These are phyloP conservation scores for Leptinotarsa undecemlineata DNA, from an alignment of 1,140 invertebrate species.

Conservation along the genomic window DNA sequence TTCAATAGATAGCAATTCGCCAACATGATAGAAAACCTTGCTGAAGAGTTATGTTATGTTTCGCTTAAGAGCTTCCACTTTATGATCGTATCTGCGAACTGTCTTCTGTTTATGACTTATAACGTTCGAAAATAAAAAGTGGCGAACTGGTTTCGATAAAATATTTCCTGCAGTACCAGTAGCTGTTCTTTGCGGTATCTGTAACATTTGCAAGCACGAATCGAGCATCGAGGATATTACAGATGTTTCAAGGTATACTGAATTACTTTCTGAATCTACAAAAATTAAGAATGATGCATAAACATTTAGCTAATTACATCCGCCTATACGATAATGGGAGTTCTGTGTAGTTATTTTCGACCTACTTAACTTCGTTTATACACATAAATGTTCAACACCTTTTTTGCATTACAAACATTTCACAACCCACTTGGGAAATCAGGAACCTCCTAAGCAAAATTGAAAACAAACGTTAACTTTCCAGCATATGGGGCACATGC, in stretches of 20 bases:
- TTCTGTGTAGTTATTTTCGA: conserved; percentile 12
- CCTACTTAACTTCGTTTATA: conserved; percentile 15
- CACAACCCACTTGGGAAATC: conserved; percentile 13
- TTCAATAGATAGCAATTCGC: not conserved
- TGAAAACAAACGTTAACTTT: conserved; percentile 11
- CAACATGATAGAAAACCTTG: not conserved
- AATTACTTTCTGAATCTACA: not conserved
- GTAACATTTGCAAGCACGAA: too few species aligned
- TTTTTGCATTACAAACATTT: conserved; percentile 18
- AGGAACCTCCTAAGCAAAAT: not conserved
- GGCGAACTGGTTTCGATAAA: not conserved
- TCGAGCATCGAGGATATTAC: too few species aligned
- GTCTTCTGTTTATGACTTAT: not conserved
- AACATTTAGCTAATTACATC: not conserved
- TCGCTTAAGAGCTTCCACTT: not conserved
- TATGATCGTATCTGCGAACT: not conserved
- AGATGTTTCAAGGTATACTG: too few species aligned
- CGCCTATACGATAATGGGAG: not conserved
- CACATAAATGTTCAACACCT: conserved; percentile 9
- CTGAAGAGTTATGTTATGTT: not conserved
- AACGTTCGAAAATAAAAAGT: not conserved
- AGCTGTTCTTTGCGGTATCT: not conserved
- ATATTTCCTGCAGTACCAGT: not conserved
- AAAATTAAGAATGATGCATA: not conserved
- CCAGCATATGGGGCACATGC: conserved; percentile 3